phyloP scores from a whole-genome alignment of 2,797 vertebrate species.

The Geotrypetes seraphini region DNA sequence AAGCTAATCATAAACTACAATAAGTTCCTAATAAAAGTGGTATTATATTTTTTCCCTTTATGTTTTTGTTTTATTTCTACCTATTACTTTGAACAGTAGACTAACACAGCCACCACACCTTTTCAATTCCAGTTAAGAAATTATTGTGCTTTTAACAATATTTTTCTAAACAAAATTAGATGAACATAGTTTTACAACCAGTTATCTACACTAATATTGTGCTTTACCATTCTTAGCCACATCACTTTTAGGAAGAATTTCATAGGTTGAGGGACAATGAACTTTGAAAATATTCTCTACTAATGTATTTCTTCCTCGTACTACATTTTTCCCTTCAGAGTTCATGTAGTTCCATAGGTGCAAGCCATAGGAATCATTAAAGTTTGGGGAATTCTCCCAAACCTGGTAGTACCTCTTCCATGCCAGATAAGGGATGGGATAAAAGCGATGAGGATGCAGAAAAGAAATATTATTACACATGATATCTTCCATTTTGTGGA shows the following conservation, averaged over 20 bases:
- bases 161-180: too few relatives aligned
- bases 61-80: too few relatives aligned
- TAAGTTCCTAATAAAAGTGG: too few relatives aligned
- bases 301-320: constrained; percentile 41
- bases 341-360: constrained; percentile 66
- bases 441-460: constrained; percentile 53
- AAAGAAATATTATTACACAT: constrained; percentile 50
- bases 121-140: too few relatives aligned
- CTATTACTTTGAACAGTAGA: too few relatives aligned
- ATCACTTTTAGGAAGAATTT: constrained; percentile 16
- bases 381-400: constrained; percentile 39
- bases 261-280: constrained; percentile 49
- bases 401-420: constrained; percentile 50
- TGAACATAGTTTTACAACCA: too few relatives aligned
- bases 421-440: constrained; percentile 41
- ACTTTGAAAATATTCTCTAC: constrained; percentile 48
- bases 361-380: constrained; percentile 48
- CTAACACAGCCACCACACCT: too few relatives aligned
- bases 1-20: too few relatives aligned
- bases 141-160: too few relatives aligned
- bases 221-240: too few relatives aligned
- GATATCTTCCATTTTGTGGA: constrained; percentile 35
- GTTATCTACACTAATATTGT: too few relatives aligned
- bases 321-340: constrained; percentile 14
- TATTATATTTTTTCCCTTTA: too few relatives aligned